These are phyloP conservation scores for Oxyruncus cristatus DNA, from an alignment of 2,113 vertebrate genomes.

Conservation along the genomic window DNA sequence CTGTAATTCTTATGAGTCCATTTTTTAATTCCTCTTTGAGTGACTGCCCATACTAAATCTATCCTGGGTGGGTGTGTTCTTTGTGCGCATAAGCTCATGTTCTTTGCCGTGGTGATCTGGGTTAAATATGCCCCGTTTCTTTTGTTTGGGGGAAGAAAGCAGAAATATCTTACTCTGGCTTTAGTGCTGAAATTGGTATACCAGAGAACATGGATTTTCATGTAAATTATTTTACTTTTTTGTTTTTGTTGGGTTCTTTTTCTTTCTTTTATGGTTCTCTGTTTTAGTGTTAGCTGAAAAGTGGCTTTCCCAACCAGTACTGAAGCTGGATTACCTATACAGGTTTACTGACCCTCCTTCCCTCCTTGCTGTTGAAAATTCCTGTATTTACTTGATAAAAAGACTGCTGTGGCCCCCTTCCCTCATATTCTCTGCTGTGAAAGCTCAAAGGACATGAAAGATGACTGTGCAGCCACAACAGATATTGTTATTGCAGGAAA, in stretches of 20 bases:
- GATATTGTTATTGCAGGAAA: background rate
- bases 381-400: background rate
- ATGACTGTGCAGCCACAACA: background rate
- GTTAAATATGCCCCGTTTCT: background rate
- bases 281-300: background rate
- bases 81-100: background rate
- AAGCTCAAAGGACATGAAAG: background rate
- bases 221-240: background rate
- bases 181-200: background rate
- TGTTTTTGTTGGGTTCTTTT: fast-evolving
- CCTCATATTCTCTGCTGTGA: background rate
- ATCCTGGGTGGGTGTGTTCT: background rate
- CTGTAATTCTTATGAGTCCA: background rate
- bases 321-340: background rate
- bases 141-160: background rate
- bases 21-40: background rate
- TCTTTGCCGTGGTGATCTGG: background rate
- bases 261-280: background rate
- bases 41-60: background rate
- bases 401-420: background rate
- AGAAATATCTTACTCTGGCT: background rate
- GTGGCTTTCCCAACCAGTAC: background rate
- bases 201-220: background rate
- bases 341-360: background rate
- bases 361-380: background rate